phyloP scores from a whole-genome alignment of 92 coral and sea anemone species.

The Actinernus sp. region DNA sequence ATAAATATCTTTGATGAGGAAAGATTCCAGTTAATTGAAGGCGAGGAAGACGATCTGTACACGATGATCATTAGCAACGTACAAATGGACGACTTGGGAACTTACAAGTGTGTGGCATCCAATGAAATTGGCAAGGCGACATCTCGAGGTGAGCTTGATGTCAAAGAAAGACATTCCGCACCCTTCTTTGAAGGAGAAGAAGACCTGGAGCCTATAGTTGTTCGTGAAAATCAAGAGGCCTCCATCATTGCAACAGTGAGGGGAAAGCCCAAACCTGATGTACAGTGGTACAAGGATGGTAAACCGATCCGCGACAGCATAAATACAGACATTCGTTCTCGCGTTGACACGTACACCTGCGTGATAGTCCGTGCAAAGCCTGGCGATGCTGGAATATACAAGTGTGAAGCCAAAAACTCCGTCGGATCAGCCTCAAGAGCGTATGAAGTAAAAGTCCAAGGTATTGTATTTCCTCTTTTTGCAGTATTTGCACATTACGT shows the following conservation, averaged over 20 bases:
- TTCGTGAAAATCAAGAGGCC: conserved; percentile 74
- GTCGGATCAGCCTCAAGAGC: conserved; percentile 90
- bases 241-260: conserved; percentile 54
- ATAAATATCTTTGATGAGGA: conserved; percentile 57
- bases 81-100: conserved; percentile 52
- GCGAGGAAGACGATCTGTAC: conserved; percentile 54
- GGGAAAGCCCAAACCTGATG: conserved; percentile 85
- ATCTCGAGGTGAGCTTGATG: conserved; percentile 37
- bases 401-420: conserved; percentile 89
- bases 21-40: conserved; percentile 44
- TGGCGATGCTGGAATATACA: conserved; percentile 87
- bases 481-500: too few species aligned
- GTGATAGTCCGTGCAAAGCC: conserved; percentile 74
- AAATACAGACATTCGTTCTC: conserved; percentile 65
- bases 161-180: conserved; percentile 53
- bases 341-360: conserved; percentile 73
- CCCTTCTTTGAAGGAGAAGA: conserved; percentile 64
- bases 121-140: conserved; percentile 70
- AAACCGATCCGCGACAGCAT: conserved; percentile 62
- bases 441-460: conserved; percentile 85
- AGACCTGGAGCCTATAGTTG: conserved; percentile 45
- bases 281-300: conserved; percentile 84
- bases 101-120: conserved; percentile 68
- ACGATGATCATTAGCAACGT: conserved; percentile 49
- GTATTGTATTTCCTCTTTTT: conserved; percentile 19